Evolutionary conservation across 2,113 vertebrate genomes (phyloP).

Genomic region (Ictalurus punctatus): DNA sequence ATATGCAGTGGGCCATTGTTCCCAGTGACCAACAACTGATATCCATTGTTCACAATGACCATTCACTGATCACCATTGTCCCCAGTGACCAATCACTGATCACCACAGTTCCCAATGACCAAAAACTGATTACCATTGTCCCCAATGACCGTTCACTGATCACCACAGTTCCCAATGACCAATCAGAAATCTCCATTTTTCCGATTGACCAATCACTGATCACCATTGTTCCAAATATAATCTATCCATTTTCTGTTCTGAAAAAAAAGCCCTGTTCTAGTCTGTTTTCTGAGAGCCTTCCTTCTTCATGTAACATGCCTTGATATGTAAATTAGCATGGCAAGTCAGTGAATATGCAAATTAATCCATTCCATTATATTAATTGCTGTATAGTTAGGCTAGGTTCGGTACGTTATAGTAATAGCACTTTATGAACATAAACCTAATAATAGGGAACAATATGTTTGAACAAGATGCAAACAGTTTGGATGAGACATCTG

Average conservation of each 20-base stretch:
- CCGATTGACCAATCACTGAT: neutral
- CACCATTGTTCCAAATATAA: no score
- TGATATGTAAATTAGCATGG: neutral
- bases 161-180: no score
- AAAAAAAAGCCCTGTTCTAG: neutral
- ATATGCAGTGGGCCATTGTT: neutral
- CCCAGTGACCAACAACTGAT: neutral
- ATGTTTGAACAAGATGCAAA: neutral
- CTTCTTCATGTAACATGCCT: neutral
- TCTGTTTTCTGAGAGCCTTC: neutral
- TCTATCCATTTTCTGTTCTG: neutral
- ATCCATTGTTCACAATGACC: no score
- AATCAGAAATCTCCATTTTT: neutral
- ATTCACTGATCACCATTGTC: neutral
- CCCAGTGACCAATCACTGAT: neutral
- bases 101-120: neutral
- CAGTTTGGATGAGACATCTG: neutral
- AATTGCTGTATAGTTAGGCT: neutral
- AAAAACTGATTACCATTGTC: neutral
- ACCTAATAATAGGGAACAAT: neutral
- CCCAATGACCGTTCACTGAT: neutral
- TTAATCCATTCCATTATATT: neutral
- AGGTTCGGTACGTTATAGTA: neutral
- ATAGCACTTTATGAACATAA: neutral
- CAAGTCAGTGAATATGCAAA: constrained; percentile 3